A percentile compares a stretch with the other conserved stretches of the same genome.
phyloP scores from a whole-genome alignment of 1,140 invertebrate species.

The Bombus turneri region DNA sequence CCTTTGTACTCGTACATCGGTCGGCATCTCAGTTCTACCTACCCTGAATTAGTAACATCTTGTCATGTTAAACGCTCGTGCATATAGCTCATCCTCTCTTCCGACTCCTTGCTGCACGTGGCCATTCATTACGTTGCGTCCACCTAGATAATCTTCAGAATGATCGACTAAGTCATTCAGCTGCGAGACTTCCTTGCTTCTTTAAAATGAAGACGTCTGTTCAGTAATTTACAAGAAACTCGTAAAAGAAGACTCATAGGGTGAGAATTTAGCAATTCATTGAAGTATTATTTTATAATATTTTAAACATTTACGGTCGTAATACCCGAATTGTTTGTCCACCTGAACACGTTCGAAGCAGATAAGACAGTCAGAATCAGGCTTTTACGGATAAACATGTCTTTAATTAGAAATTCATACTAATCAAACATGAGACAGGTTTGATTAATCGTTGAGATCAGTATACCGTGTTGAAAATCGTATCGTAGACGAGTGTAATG shows the following conservation, averaged over 20 bases:
- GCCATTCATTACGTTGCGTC: constrained; percentile 47
- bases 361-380: neutral
- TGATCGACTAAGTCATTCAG: neutral
- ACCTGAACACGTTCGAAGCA: neutral
- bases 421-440: neutral
- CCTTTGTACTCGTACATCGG: constrained; percentile 75
- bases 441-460: constrained; percentile 15
- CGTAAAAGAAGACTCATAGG: neutral
- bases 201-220: neutral
- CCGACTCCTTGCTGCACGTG: constrained; percentile 69
- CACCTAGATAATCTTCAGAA: constrained; percentile 29
- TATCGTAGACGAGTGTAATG: neutral
- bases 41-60: constrained; percentile 80
- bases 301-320: neutral
- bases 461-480: neutral
- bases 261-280: neutral
- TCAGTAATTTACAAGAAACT: neutral
- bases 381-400: constrained; percentile 4
- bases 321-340: neutral
- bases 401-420: constrained; percentile 2
- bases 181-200: neutral
- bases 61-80: constrained; percentile 78
- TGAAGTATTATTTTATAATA: neutral
- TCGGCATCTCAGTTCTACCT: constrained; percentile 71
- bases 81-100: constrained; percentile 61